Evolutionary conservation across 2,113 vertebrate genomes (phyloP).

Genomic region (Tylochromis polylepis): DNA sequence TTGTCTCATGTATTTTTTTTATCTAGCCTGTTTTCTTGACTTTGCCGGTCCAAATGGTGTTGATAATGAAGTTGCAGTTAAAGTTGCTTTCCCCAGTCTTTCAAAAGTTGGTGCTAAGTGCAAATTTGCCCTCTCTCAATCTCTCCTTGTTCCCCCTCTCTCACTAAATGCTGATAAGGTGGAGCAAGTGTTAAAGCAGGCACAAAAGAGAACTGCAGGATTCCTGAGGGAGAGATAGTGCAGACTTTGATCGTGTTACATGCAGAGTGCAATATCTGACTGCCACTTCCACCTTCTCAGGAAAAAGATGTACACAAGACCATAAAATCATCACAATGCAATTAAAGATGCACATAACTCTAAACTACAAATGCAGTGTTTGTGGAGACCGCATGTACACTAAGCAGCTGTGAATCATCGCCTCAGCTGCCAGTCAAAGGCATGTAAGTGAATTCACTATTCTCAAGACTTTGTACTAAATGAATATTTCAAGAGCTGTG

Average conservation of each 20-base stretch:
- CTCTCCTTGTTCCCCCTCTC: background rate
- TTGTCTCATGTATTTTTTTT: background rate
- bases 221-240: constrained; percentile 27
- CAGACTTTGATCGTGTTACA: background rate
- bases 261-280: background rate
- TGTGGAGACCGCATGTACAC: background rate
- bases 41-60: background rate
- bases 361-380: background rate
- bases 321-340: background rate
- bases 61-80: background rate
- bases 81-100: background rate
- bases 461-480: constrained; percentile 13
- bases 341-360: background rate
- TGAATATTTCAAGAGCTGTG: constrained; percentile 52
- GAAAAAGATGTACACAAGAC: background rate
- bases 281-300: background rate
- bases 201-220: background rate
- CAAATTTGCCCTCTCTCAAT: background rate
- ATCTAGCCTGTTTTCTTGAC: background rate
- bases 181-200: background rate
- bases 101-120: background rate
- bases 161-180: constrained; percentile 37
- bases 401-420: background rate
- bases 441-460: constrained; percentile 8
- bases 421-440: background rate